A percentile compares a stretch with the other conserved stretches of the same genome.
These are phyloP conservation scores for Etheostoma cragini DNA, from an alignment of 2,113 vertebrate genomes.

Conservation along the genomic window DNA sequence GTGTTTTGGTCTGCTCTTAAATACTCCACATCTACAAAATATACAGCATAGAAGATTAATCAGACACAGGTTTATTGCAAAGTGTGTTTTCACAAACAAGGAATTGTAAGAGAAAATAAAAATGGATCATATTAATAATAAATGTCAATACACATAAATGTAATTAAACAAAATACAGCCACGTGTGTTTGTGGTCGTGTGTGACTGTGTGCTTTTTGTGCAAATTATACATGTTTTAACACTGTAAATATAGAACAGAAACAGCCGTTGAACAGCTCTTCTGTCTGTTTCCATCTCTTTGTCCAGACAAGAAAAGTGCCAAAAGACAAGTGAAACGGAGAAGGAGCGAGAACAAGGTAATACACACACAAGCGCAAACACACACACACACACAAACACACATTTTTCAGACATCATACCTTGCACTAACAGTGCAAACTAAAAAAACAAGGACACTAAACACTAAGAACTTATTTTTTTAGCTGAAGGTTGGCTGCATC, in stretches of 20 bases:
- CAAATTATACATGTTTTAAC: not conserved
- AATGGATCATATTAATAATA: too few relatives aligned
- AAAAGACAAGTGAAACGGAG: conserved; percentile 37
- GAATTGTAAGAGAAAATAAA: not conserved
- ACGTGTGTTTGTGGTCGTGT: not conserved
- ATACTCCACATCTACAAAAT: too few relatives aligned
- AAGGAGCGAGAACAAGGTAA: conserved; percentile 56
- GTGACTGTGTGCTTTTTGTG: not conserved
- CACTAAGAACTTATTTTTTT: too few relatives aligned
- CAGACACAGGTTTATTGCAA: too few relatives aligned
- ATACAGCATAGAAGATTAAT: too few relatives aligned
- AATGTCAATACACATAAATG: not conserved
- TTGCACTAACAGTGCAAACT: too few relatives aligned
- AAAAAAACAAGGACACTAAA: too few relatives aligned
- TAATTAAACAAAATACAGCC: not conserved
- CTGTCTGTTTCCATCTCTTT: conserved; percentile 17
- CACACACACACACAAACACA: not conserved
- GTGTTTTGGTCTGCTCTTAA: too few relatives aligned
- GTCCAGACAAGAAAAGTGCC: conserved; percentile 53
- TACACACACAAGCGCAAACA: not conserved
- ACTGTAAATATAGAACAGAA: not conserved
- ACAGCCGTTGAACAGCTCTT: not conserved
- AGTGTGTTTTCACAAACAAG: not conserved
- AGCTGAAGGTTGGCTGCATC: too few relatives aligned
- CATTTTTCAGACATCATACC: too few relatives aligned